Evolutionary conservation across 2,797 vertebrate genomes (phyloP), one percentile per base, ranked within the genome.

Genomic region (Staurois parvus): DNA sequence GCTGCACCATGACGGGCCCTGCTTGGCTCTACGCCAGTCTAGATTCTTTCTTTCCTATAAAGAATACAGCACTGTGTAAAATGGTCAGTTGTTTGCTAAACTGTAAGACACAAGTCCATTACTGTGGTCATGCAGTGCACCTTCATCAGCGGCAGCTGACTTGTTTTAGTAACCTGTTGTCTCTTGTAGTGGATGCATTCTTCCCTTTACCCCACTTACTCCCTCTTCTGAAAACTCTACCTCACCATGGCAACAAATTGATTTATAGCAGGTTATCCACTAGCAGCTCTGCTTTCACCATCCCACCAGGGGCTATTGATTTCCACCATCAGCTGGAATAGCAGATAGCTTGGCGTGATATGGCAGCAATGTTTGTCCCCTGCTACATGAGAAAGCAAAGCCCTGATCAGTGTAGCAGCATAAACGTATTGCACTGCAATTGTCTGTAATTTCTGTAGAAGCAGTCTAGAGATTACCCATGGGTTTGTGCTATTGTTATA

Each of bases 281-380:
- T 12, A 87, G 82, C 59, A 78, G 3, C 66, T 84, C 90, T 88
- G 37, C 84, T 89, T 78, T 24, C 11, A 64, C 84, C 52, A 74
- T 84, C 84, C 88, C 45, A 83, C 62, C 62, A 2, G 2, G 32
- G 72, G n/a, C 19, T 84, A 73, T 73, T 29, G 77, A 64, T 67
- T 37, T 40, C 56, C 1, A 26, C 76, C 79, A 67, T 85, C 59
- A 64, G 11, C 86, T 32, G 70, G 87, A 62, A 19, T 75, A 3
- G 64, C 85, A 81, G 88, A 72, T 78, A 74, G 85, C 75, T 67
- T 28, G 73, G 66, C 40, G 66, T 78, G 85, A 77, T 86, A 77
- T n/a, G 79, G 85, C 85, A 40, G 52, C 45, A 28, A 42, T 76
- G 80, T 83, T 77, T 79, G 80, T 74, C 37, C 69, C 76, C 56